These are phyloP conservation scores for Trichoplusia ni DNA, from an alignment of 1,140 invertebrate species.

Conservation along the genomic window DNA sequence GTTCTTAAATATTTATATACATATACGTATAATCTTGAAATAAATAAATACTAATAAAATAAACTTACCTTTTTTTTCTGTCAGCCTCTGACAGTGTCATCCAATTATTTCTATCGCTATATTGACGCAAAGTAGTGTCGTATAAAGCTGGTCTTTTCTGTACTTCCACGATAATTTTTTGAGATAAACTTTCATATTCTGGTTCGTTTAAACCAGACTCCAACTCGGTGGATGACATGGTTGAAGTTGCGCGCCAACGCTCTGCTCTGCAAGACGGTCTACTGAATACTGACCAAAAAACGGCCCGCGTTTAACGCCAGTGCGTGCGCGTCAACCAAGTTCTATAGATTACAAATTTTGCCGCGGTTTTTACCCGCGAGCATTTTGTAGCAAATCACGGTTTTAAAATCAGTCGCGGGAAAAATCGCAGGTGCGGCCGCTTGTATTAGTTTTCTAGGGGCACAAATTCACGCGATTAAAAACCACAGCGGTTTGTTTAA, in stretches of 20 bases:
- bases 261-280: background rate
- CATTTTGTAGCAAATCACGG: background rate
- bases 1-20: too few species aligned
- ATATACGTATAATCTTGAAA: too few species aligned
- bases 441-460: background rate
- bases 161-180: slow-evolving; percentile 16
- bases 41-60: too few species aligned
- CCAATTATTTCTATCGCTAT: slow-evolving; percentile 8
- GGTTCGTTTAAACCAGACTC: background rate
- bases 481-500: background rate
- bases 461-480: background rate
- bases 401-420: slow-evolving; percentile 1
- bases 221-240: background rate
- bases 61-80: slow-evolving; percentile 1
- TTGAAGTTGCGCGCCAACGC: background rate
- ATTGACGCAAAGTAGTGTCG: background rate
- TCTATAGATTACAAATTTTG: background rate
- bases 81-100: background rate
- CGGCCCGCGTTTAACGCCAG: background rate
- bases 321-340: background rate
- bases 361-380: background rate
- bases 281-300: background rate
- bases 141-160: slow-evolving; percentile 19
- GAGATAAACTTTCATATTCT: slow-evolving; percentile 5
- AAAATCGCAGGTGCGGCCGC: slow-evolving; percentile 2